A percentile compares a stretch with the other conserved stretches of the same genome.
Conservation (phyloP, 2,797 vertebrate species). For the Otolemur crassicaudatus region DNA sequence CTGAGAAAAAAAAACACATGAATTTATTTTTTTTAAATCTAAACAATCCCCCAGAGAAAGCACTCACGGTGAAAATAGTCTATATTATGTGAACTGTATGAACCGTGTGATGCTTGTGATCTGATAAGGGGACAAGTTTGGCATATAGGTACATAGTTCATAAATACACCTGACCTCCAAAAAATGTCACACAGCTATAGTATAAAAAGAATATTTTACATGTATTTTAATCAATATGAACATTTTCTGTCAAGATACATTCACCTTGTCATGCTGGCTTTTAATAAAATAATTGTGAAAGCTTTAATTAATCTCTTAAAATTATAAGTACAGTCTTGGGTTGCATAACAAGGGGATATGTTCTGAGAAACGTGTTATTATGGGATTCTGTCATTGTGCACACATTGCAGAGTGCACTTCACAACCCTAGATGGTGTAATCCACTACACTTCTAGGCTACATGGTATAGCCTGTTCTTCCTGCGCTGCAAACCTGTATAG, state of each 20-base stretch:
- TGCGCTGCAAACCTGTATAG: neutral
- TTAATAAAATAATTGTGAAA: slow-evolving; percentile 91
- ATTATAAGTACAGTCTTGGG: slow-evolving; percentile 80
- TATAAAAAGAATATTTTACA: slow-evolving; percentile 86
- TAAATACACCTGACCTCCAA: slow-evolving; percentile 85
- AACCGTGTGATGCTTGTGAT: slow-evolving; percentile 74
- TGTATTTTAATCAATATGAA: slow-evolving; percentile 91
- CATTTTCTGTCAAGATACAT: slow-evolving; percentile 89
- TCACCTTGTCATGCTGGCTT: slow-evolving; percentile 88
- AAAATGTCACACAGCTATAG: slow-evolving; percentile 87
- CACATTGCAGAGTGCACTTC: neutral
- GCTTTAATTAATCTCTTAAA: slow-evolving; percentile 93
- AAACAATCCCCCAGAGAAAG: neutral
- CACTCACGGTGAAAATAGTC: neutral
- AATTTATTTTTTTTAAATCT: neutral
- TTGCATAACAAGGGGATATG: neutral
- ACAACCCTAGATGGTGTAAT: neutral
- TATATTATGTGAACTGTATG: neutral
- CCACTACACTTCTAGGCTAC: neutral
- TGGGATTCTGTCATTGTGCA: neutral
- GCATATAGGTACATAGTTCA: slow-evolving; percentile 86
- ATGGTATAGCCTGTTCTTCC: neutral
- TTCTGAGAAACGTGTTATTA: neutral
- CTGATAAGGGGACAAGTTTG: slow-evolving; percentile 82
- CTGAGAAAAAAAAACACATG: neutral